These are phyloP conservation scores for Balearica regulorum DNA, from an alignment of 2,797 vertebrate genomes.

Conservation along the genomic window DNA sequence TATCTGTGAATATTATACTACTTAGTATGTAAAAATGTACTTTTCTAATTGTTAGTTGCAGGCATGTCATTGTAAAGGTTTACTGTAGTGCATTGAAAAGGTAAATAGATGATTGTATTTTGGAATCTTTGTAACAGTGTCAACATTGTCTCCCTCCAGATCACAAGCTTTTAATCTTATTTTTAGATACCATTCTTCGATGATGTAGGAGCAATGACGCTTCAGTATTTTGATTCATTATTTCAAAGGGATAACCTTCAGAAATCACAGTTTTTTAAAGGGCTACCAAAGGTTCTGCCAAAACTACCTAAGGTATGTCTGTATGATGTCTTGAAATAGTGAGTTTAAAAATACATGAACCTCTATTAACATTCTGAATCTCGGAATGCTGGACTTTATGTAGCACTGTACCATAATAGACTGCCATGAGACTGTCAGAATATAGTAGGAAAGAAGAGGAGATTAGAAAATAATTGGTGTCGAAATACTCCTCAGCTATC, in stretches of 20 bases:
- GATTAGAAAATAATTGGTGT: background rate
- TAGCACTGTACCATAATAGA: background rate
- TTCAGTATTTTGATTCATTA: constrained; percentile 97
- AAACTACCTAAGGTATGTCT: constrained; percentile 92
- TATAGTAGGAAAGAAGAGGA: background rate
- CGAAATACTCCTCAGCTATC: background rate
- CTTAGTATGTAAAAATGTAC: background rate
- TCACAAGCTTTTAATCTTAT: constrained; percentile 34
- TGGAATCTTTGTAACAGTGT: background rate
- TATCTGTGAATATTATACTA: background rate
- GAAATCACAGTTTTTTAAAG: constrained; percentile 99
- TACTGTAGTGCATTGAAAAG: background rate
- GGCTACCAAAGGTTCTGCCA: constrained; percentile 94
- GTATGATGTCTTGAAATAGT: background rate
- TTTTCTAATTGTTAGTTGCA: background rate
- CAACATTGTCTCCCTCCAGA: background rate
- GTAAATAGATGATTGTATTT: background rate
- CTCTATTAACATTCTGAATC: background rate
- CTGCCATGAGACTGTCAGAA: background rate
- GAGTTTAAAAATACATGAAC: background rate
- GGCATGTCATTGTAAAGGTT: background rate
- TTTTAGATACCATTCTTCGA: constrained; percentile 96
- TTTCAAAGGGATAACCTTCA: constrained; percentile 98
- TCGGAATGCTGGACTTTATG: background rate
- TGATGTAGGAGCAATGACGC: constrained; percentile 92